Conservation (phyloP, 2,113 vertebrate genomes). For the Ammodytes marinus region DNA sequence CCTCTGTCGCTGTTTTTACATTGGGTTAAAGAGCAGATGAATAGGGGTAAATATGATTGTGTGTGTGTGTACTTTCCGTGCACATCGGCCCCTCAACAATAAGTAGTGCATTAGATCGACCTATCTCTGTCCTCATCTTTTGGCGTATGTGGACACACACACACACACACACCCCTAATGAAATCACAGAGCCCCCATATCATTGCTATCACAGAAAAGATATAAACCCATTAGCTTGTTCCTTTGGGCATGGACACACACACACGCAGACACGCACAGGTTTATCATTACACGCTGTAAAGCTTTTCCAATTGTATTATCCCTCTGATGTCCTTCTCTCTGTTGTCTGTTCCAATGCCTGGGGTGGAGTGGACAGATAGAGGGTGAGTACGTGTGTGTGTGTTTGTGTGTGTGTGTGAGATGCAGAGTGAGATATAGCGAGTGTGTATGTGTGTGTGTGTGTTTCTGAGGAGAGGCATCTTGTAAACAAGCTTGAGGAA, state of each 20-base stretch:
- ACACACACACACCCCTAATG: slow-evolving; percentile 84
- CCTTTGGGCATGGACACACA: slow-evolving; percentile 86
- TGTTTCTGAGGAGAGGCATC: slow-evolving; percentile 15
- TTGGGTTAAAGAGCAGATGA: slow-evolving; percentile 94
- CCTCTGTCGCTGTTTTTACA: slow-evolving; percentile 37
- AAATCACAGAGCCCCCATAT: slow-evolving; percentile 95
- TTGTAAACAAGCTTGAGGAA: slow-evolving; percentile 21
- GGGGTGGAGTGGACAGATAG: slow-evolving; percentile 78
- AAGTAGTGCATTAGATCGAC: slow-evolving; percentile 77
- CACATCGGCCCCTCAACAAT: slow-evolving; percentile 56
- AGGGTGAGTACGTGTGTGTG: slow-evolving; percentile 43
- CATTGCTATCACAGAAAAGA: slow-evolving; percentile 94
- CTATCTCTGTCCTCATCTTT: slow-evolving; percentile 86
- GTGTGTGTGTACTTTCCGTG: slow-evolving; percentile 9
- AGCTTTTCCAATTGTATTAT: slow-evolving; percentile 88
- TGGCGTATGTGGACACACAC: slow-evolving; percentile 72
- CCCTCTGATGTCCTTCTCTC: slow-evolving; percentile 85
- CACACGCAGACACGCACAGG: slow-evolving; percentile 71
- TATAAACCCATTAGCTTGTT: slow-evolving; percentile 94
- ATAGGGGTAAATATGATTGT: slow-evolving; percentile 89
- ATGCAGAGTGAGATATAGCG: slow-evolving; percentile 30
- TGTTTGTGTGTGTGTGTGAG: neutral
- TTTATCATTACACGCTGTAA: slow-evolving; percentile 88
- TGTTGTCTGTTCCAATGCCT: slow-evolving; percentile 83
- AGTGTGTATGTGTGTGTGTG: slow-evolving; percentile 9